Conservation (phyloP, 1,140 invertebrate genomes). For the Aphelinus atriplicis region DNA sequence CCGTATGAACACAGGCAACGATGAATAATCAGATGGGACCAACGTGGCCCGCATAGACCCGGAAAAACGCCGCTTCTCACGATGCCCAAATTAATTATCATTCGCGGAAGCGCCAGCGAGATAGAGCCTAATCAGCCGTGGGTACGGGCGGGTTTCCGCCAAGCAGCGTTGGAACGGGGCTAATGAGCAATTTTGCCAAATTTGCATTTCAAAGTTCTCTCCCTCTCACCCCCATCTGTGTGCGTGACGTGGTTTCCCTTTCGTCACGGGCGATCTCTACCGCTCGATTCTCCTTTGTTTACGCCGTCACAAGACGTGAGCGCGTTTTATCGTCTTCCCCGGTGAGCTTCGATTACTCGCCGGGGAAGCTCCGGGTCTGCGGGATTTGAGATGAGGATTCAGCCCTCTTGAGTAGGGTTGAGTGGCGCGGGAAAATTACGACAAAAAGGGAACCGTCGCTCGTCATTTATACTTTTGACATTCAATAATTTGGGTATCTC, state of each 20-base stretch:
- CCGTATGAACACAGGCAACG: no score
- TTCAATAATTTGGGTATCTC: no score
- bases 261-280: neutral
- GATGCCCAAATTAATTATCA: conserved; percentile 30
- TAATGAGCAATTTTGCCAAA: conserved; percentile 43
- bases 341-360: neutral
- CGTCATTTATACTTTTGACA: no score
- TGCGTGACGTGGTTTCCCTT: conserved; percentile 45
- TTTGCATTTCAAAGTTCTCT: conserved; percentile 46
- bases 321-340: neutral
- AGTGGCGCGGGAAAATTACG: no score
- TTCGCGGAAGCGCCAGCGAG: conserved; percentile 11
- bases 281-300: no score
- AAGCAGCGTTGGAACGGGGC: conserved; percentile 25
- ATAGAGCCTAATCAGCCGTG: conserved; percentile 2
- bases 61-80: no score
- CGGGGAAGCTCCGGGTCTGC: neutral
- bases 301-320: no score
- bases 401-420: no score
- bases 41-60: no score
- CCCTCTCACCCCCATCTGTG: conserved; percentile 40
- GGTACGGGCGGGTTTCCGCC: no score
- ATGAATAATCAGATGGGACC: no score
- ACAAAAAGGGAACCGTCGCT: no score
- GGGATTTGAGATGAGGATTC: neutral